Evolutionary conservation across 2,888 invertebrate species (phyloP), one percentile per base, ranked within the genome.

Genomic region (Phragmatobia fuliginosa): DNA sequence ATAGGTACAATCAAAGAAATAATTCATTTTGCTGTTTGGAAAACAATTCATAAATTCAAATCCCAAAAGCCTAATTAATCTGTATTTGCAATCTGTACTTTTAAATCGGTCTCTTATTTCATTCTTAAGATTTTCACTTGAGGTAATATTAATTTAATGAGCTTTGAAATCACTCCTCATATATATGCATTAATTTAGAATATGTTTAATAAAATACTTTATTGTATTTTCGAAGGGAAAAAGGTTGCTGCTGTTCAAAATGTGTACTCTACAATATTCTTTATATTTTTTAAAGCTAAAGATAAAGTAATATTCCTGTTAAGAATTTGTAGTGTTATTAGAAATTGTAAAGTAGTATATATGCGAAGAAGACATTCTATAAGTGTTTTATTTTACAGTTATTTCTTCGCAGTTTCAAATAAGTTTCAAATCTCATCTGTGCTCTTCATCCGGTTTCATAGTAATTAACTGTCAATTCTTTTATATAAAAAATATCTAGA

Each of bases 1-100:
- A 69, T 83, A 81, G 77, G 73, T 72, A 78, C 68, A 74, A 68
- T 70, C 75, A 67, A 81, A 76, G 75, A 74, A 70, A 74, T 76
- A 71, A 73, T 52, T 25, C 62, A 70, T 70, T 45, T 68, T 72
- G 64, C n/a, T 64, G 62, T 69, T 21, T n/a, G 28, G 52, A 61
- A 72, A 73, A 72, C 62, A 62, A 65, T 59, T 74, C 69, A 77
- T 77, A 64, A 71, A 69, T 77, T 75, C 71, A 66, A 64, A 71
- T 74, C 76, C 70, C 68, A 60, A 66, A 31, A 16, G 67, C 61
- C 28, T 66, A 45, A 49, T 18, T 52, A 28, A 41, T 49, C 60
- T 68, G 45, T 66, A 45, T 66, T 59, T 25, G 7, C 21, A 32
- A 45, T 62, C 32, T 38, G 25, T n/a, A 14, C 11, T 45, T 63